Evolutionary conservation across 1,140 invertebrate species (phyloP).

Genomic region (Drosophila jambulina): DNA sequence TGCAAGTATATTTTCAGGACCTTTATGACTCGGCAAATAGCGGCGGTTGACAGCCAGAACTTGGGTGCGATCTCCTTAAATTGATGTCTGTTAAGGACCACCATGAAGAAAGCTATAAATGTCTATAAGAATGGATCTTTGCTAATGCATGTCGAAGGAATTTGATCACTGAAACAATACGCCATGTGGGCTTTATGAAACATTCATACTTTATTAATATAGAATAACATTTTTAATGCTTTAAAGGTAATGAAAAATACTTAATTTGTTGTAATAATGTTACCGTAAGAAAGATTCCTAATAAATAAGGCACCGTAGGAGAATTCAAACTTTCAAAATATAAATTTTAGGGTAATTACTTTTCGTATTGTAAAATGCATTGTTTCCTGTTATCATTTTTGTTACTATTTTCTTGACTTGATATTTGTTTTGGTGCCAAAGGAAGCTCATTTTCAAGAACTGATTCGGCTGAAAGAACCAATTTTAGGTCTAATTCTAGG

Average conservation of each 20-base stretch:
- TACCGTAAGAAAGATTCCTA: too few species aligned
- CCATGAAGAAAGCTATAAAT: constrained; percentile 2
- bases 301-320: neutral
- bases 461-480: neutral
- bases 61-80: constrained; percentile 3
- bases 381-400: neutral
- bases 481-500: too few species aligned
- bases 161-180: neutral
- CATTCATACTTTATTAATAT: neutral
- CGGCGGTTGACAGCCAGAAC: constrained; percentile 24
- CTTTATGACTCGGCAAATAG: constrained; percentile 34
- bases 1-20: constrained; percentile 18
- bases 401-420: too few species aligned
- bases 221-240: neutral
- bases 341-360: neutral
- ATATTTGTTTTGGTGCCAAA: too few species aligned
- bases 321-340: neutral
- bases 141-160: neutral
- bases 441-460: too few species aligned
- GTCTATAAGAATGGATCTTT: neutral
- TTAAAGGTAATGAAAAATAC: neutral
- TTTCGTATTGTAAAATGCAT: neutral
- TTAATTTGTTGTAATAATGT: neutral
- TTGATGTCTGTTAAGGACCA: constrained; percentile 7
- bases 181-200: neutral